phyloP scores from a whole-genome alignment of 2,888 invertebrate genomes.

The Leucania comma region DNA sequence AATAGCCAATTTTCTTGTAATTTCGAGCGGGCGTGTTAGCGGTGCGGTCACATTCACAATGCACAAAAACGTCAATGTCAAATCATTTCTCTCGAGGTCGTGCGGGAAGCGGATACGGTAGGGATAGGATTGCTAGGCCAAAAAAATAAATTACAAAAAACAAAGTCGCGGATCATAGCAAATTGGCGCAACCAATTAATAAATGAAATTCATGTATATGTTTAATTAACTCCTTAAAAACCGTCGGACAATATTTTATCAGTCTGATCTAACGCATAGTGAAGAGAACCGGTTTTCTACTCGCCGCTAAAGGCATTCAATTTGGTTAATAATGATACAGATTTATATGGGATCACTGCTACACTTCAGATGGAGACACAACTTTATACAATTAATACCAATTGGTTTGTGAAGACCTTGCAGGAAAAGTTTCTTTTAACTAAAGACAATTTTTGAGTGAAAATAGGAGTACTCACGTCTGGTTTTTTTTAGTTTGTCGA shows the following conservation, averaged over 20 bases:
- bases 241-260: conserved; percentile 43
- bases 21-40: no score
- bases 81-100: no score
- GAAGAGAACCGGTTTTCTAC: conserved; percentile 27
- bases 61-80: no score
- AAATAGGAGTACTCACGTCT: background rate
- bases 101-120: no score
- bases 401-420: conserved; percentile 9
- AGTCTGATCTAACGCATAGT: conserved; percentile 28
- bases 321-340: conserved; percentile 30
- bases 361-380: conserved; percentile 21
- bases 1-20: no score
- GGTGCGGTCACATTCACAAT: no score
- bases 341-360: conserved; percentile 33
- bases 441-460: background rate
- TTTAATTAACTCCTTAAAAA: conserved; percentile 39
- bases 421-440: background rate
- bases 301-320: conserved; percentile 22
- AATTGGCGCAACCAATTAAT: no score
- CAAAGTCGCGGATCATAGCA: no score
- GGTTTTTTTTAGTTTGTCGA: background rate
- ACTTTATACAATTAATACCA: conserved; percentile 6
- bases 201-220: conserved; percentile 21
- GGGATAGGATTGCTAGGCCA: no score
- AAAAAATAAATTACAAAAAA: no score